Base-by-base conservation (phyloP, 2,113 vertebrate species). In the Bos javanicus region DNA sequence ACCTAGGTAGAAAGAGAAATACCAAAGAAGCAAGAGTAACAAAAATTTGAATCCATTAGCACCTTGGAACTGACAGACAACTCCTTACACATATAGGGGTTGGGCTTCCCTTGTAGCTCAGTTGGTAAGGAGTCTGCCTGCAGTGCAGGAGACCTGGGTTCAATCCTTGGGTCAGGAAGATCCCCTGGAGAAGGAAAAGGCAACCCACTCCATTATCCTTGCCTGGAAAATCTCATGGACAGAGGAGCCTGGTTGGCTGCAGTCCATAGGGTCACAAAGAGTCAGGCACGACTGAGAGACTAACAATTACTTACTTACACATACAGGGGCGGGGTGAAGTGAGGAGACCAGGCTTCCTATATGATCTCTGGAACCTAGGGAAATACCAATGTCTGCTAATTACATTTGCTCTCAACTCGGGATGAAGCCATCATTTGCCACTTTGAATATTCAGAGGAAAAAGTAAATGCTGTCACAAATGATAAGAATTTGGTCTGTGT, bases 31-130 rank as follows among this genome's bases (percentile, higher is more conserved):
- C 5, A 33, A 67, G 4, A 17, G 6, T 54, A 5, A 4, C 3
- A 28, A 64, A 64, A 50, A 64, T 2, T 25, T 25, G 62, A 57
- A 56, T 1, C 17, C 0, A 30, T 0, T 9, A 50, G 8, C 2
- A 52, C 2, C 23, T 25, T 82, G 10, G 6, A 59, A 87, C 3
- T 64, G 12, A 54, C 26, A 33, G 25, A 33, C 43, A 46, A 56
- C 6, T 76, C 15, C 6, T 25, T 43, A 43, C 15, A 33, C 30
- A 26, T 14, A 33, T 17, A 12, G 9, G 0, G 2, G 19, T 36
- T 71, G 9, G n/a, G 17, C 36, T 71, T 71, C 64, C 64, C n/a
- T 71, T 71, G 64, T 11, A 36, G 17, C 64, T 71, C 17, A 62
- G 60, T 64, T 5, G 6, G 30, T 33, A 33, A 33, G 28, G 60